Evolutionary conservation across 2,113 vertebrate species (phyloP), one percentile per base, ranked within the genome.

Genomic region (Entelurus aequoreus): DNA sequence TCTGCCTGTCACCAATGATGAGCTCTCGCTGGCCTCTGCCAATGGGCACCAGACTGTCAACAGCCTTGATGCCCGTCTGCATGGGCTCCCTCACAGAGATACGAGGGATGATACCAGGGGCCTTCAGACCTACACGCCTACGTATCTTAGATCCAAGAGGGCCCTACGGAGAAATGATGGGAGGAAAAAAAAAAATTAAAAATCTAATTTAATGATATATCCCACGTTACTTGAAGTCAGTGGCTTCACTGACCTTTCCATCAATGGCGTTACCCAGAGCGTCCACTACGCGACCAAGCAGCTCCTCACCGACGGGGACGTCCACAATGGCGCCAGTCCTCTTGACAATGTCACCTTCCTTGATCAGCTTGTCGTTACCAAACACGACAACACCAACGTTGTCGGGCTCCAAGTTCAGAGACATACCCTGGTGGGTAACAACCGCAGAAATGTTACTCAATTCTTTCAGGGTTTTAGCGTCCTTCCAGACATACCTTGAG

Each of bases 381-480:
- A 99, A 99, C 77, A 99, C 96, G n/a, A 99, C 97, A 80, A 98
- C 95, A 91, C 97, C 97, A 79, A 99, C 97, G 0, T 99, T 99
- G 89, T 99, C 97, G 0, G 97, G 94, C 89, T 99, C 97, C 94
- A 99, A 95, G 85, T 99, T 99, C 92, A 99, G 88, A 87, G 97
- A 95, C 97, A 99, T 99, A 9, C 97, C 97, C 97, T 99, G 60
- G 8, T 54, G n/a, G 9, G 28, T 5, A 12, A 49, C 65, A 40
- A 28, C 11, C 15, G 63, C 0, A 47, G 54, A 5, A 38, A 59
- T 50, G 36, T 60, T 49, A 15, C 14, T 1, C 7, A 8, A 15
- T 5, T 46, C 42, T 46, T 12, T 46, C 11, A 46, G 10, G 11
- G 42, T 46, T 12, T 46, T 4, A 46, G 42, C 5, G 42, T 12